Evolutionary conservation across 1,140 invertebrate species (phyloP), one percentile per base, ranked within the genome.

Genomic region (Drosophila hydei): DNA sequence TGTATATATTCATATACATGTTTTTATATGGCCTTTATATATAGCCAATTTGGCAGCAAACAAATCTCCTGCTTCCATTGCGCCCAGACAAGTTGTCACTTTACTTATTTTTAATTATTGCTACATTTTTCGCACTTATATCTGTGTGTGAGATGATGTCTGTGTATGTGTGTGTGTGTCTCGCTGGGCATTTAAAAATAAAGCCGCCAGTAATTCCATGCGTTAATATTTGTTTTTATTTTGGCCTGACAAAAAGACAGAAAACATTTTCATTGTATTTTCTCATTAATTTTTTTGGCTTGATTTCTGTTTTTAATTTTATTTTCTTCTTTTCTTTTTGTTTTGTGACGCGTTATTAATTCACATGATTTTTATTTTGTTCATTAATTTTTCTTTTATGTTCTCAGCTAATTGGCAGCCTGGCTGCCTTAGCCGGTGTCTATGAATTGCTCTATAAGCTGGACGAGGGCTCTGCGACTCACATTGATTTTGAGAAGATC

Each of bases 201-300:
- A 73, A 87, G 61, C 33, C 55, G 23, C 76, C 76, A 85, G 81
- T 87, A 85, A 87, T 85, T 77, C 65, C 79, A 79, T 79, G 63
- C 62, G 70, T 79, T 70, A 75, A 58, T 75, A 48, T 68, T 68
- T 61, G 33, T 67, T 68, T 52, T 61, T 61, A 61, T 40, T 55
- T 52, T 60, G 27, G 14, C 7, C 47, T 25, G 47, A 40, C 42
- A 52, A 42, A 52, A 52, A 40, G 50, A 18, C 40, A 25, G 55
- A 18, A 27, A 50, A 51, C 25, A 61, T 40, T 56, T 56, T 45
- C 43, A 52, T 50, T 50, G 40, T 55, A 68, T 68, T 70, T 64
- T 62, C 47, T 70, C 25, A 62, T 50, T 19, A 12, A 33, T 33
- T 5, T 12, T 40, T 23, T 47, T 6, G 23, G 59, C 38, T 25